Percentiles rank a stretch among this genome's conserved stretches.
Evolutionary conservation across 2,797 vertebrate species (phyloP).

Genomic region (Sebastes wilsoni): DNA sequence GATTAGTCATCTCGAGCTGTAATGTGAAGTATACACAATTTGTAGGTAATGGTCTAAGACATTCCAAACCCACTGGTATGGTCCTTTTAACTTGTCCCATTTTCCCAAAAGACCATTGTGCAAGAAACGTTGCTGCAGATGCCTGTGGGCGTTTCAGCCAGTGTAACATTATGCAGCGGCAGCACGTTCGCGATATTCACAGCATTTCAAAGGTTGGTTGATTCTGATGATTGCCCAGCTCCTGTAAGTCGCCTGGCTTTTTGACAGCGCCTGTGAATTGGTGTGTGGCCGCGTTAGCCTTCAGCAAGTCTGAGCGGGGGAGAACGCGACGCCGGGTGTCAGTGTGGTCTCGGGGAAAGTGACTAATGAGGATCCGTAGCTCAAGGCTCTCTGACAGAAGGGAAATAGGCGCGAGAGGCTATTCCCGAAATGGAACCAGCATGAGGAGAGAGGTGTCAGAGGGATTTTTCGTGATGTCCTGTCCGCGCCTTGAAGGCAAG

Average conservation of each 20-base stretch:
- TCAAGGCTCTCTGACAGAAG: conserved; percentile 48
- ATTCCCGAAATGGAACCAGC: conserved; percentile 58
- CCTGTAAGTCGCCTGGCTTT: conserved; percentile 37
- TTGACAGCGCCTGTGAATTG: conserved; percentile 48
- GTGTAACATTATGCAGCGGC: conserved; percentile 37
- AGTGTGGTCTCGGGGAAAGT: conserved; percentile 48
- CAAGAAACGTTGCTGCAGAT: neutral
- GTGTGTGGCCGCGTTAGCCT: conserved; percentile 52
- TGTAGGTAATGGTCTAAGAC: conserved; percentile 42
- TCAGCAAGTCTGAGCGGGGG: conserved; percentile 30
- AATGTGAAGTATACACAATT: conserved; percentile 17
- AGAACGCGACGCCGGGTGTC: conserved; percentile 33
- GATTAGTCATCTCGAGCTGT: neutral
- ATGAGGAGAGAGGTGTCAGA: conserved; percentile 35
- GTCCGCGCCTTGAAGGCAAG: conserved; percentile 35
- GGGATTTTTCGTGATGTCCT: conserved; percentile 42
- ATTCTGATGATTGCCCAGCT: conserved; percentile 58
- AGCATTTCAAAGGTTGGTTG: conserved; percentile 59
- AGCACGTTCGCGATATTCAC: conserved; percentile 46
- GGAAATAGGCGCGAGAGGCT: conserved; percentile 34
- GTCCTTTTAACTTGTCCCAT: conserved; percentile 9
- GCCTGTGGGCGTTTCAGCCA: conserved; percentile 15
- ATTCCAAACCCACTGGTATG: conserved; percentile 12
- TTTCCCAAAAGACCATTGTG: conserved; percentile 17
- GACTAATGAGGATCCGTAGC: conserved; percentile 74